Evolutionary conservation across 2,797 vertebrate species (phyloP).

Genomic region (Gymnothorax reevesii): DNA sequence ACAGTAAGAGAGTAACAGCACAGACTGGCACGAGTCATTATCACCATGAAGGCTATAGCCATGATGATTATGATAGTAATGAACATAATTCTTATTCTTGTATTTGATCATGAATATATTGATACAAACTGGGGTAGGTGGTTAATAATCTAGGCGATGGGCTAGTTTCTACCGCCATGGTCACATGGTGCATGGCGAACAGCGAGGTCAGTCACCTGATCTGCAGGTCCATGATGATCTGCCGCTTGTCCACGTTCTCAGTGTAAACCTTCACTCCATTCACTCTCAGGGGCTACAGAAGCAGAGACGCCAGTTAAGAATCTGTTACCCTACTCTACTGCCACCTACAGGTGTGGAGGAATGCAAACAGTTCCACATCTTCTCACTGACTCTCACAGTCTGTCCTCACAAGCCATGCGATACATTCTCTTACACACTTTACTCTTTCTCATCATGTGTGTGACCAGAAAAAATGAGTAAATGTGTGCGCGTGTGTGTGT

Average conservation of each 20-base stretch:
- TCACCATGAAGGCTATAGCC: too few relatives aligned
- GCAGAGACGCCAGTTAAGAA: not conserved
- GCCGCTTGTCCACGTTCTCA: conserved; percentile 96
- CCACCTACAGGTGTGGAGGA: not conserved
- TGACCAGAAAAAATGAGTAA: not conserved
- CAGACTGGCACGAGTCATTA: too few relatives aligned
- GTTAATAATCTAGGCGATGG: not conserved
- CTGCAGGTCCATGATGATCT: conserved; percentile 96
- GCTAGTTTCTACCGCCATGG: not conserved
- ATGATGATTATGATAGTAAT: too few relatives aligned
- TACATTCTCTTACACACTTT: too few relatives aligned
- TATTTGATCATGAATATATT: too few relatives aligned
- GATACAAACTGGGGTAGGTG: too few relatives aligned
- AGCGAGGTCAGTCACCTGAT: conserved; percentile 78
- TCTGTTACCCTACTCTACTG: not conserved
- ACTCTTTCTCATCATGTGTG: not conserved
- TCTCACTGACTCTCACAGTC: too few relatives aligned
- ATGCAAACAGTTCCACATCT: too few relatives aligned
- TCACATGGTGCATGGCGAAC: too few relatives aligned
- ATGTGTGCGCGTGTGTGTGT: conserved; percentile 7
- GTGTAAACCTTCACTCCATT: conserved; percentile 97
- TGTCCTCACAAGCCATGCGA: too few relatives aligned
- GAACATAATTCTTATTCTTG: too few relatives aligned
- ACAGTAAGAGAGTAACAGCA: too few relatives aligned
- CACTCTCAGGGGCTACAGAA: conserved; percentile 84